phyloP scores from a whole-genome alignment of 2,888 invertebrate species.

The Amphipyra tragopoginis region DNA sequence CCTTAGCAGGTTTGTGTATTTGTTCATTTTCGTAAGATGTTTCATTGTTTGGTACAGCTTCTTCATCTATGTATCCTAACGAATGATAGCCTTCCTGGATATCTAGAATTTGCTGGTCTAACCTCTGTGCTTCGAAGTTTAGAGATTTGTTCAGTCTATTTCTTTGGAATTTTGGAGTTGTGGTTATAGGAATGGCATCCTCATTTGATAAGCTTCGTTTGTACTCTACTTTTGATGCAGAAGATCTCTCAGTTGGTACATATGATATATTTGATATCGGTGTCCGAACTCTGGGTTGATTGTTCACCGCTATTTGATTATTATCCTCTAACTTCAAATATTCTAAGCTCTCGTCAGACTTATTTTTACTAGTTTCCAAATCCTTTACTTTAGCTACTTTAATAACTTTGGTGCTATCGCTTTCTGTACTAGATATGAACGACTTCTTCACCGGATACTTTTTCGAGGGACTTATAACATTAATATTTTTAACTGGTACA shows the following conservation, averaged over 20 bases:
- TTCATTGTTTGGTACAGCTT: conserved; percentile 65
- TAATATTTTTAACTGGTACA: conserved; percentile 80
- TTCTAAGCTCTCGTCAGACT: conserved; percentile 84
- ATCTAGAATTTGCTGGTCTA: conserved; percentile 87
- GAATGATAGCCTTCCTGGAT: conserved; percentile 87
- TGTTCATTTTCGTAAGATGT: conserved; percentile 67
- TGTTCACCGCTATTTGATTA: conserved; percentile 86
- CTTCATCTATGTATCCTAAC: conserved; percentile 84
- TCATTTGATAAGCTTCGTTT: conserved; percentile 83
- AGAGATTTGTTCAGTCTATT: conserved; percentile 86
- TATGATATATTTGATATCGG: conserved; percentile 86
- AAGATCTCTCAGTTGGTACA: conserved; percentile 79
- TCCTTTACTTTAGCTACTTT: conserved; percentile 87
- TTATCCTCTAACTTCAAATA: conserved; percentile 83
- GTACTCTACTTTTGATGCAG: conserved; percentile 73
- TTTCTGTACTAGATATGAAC: conserved; percentile 81
- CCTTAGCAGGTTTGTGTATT: conserved; percentile 82
- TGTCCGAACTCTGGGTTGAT: conserved; percentile 86
- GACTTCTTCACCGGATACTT: conserved; percentile 85
- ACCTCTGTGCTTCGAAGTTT: conserved; percentile 84
- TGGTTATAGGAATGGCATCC: conserved; percentile 73
- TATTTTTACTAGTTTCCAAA: conserved; percentile 83
- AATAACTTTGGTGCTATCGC: conserved; percentile 79
- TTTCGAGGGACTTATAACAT: conserved; percentile 85
- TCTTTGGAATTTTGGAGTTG: conserved; percentile 86